Evolutionary conservation across 2,113 vertebrate species (phyloP), one percentile per base, ranked within the genome.

Genomic region (Candoia aspera): DNA sequence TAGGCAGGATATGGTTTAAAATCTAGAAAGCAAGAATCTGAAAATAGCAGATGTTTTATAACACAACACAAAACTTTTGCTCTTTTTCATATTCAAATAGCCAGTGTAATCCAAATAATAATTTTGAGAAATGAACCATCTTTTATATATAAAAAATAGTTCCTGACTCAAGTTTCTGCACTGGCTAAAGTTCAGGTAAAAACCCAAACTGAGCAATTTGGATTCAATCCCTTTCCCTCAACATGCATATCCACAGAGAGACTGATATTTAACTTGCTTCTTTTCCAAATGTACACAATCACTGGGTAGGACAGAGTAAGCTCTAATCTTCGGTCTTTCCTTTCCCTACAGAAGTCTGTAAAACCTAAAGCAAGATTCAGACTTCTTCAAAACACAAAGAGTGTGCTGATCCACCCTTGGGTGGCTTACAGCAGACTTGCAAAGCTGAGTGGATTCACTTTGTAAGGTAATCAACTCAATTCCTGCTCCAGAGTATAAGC

Each of bases 1-100:
- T 94, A 95, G 94, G 95, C 96, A 96, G 96, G 96, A 97, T 97
- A 97, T 94, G 93, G 95, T 97, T 97, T 97, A 96, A 96, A 93
- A 93, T 86, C 94, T 95, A 94, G 95, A 95, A 95, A 94, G 94
- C 93, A 87, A 73, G 95, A 84, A 96, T 92, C 84, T 95, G 92
- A 95, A 94, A 92, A 94, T 33, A 93, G 94, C 97, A 97, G 96
- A 97, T 97, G 96, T 97, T 97, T 93, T 95, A 85, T 97, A 92
- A 95, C 87, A 92, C 58, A 59, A 92, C 91, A 91, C 53, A 88
- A 84, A 60, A 59, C 58, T 88, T 84, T 54, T 86, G 84, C 93
- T 64, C 95, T 87, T 37, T 73, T 93, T 91, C 93, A 92, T 94
- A 92, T 92, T 95, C 92, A 84, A 73, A 93, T 95, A 90, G 97